A percentile compares a stretch with the other conserved stretches of the same genome.
Conservation (phyloP, 2,888 invertebrate genomes). For the Campaea margaritaria region DNA sequence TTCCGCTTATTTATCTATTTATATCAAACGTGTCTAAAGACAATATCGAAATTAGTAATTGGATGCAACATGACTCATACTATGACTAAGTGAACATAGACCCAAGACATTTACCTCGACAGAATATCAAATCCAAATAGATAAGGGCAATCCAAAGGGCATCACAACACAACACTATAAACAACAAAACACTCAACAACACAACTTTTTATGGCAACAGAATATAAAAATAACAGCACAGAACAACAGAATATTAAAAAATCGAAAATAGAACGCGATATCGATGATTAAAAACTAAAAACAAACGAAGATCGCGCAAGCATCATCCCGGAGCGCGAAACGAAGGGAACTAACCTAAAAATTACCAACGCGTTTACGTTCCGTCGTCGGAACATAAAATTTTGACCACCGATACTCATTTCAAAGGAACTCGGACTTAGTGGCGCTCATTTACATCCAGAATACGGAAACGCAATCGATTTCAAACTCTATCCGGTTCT, state of each 20-base stretch:
- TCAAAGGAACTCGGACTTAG: slow-evolving; percentile 66
- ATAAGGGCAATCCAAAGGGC: slow-evolving; percentile 25
- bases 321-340: slow-evolving; percentile 61
- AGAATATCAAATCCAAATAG: slow-evolving; percentile 8
- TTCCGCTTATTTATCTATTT: too few relatives aligned
- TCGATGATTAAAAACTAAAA: slow-evolving; percentile 36
- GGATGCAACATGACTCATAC: too few relatives aligned
- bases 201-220: slow-evolving; percentile 18
- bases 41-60: too few relatives aligned
- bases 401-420: slow-evolving; percentile 74
- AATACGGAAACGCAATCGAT: slow-evolving; percentile 42
- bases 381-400: slow-evolving; percentile 63
- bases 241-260: slow-evolving; percentile 25
- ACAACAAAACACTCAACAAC: slow-evolving; percentile 29
- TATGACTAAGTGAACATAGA: too few relatives aligned
- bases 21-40: too few relatives aligned
- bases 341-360: slow-evolving; percentile 78
- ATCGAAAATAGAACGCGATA: slow-evolving; percentile 19
- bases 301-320: slow-evolving; percentile 40
- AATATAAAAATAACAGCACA: slow-evolving; percentile 9
- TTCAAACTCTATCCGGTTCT: slow-evolving; percentile 45
- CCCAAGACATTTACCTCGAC: slow-evolving; percentile 26
- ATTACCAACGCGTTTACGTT: slow-evolving; percentile 59
- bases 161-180: slow-evolving; percentile 24
- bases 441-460: slow-evolving; percentile 44